Evolutionary conservation across 2,797 vertebrate genomes (phyloP).

Genomic region (Cryptoprocta ferox): DNA sequence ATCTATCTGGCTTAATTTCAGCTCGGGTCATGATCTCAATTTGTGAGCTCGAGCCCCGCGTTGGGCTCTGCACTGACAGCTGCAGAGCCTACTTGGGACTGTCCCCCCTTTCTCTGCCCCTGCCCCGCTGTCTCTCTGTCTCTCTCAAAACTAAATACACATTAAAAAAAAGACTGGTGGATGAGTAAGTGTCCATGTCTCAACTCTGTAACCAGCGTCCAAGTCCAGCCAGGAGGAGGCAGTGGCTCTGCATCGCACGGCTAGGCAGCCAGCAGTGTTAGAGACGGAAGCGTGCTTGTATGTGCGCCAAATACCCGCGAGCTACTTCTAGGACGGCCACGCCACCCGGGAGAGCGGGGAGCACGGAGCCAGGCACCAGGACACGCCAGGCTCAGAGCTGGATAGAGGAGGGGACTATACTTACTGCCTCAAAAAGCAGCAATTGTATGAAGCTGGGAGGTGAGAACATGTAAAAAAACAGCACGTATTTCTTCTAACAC

Average conservation of each 20-base stretch:
- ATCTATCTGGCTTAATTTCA: no score
- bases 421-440: background rate
- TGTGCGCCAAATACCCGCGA: background rate
- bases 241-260: background rate
- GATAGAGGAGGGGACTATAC: background rate
- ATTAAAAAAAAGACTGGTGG: background rate
- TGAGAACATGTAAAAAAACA: background rate
- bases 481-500: background rate
- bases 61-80: no score
- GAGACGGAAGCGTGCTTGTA: background rate
- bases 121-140: no score
- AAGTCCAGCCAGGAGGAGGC: background rate
- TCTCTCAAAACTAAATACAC: no score
- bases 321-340: background rate
- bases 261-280: rapidly evolving
- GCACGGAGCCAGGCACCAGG: background rate
- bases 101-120: no score
- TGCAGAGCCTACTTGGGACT: no score
- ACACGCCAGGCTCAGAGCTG: background rate
- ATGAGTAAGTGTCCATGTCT: background rate
- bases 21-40: no score
- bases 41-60: no score
- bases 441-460: background rate
- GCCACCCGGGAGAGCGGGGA: background rate
- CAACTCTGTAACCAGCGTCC: background rate